phyloP scores from a whole-genome alignment of 2,797 vertebrate species.

The Coilia nasus region DNA sequence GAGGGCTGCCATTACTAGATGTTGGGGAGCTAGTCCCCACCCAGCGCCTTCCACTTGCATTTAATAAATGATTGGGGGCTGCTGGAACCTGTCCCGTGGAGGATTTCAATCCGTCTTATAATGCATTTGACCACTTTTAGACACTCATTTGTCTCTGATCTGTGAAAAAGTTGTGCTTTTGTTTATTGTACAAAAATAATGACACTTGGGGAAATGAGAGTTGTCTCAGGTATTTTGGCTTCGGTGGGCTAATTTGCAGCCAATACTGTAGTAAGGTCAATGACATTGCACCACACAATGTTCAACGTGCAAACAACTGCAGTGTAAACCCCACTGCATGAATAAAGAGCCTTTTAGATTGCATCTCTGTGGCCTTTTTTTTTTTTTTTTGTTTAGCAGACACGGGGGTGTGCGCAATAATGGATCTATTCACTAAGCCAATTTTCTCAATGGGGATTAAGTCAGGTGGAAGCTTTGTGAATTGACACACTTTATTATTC shows the following conservation, averaged over 20 bases:
- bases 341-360: constrained; percentile 46
- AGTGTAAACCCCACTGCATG: constrained; percentile 47
- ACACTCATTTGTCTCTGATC: constrained; percentile 2
- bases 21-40: constrained; percentile 50
- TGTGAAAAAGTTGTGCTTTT: not conserved
- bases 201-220: not conserved
- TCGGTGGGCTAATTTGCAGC: not conserved
- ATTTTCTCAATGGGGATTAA: constrained; percentile 64
- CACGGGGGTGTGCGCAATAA: constrained; percentile 27
- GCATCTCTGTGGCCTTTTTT: constrained; percentile 40
- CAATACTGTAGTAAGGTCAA: not conserved
- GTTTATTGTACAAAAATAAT: constrained; percentile 20
- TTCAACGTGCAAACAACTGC: not conserved
- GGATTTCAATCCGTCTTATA: constrained; percentile 10
- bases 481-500: constrained; percentile 48
- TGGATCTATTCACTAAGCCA: constrained; percentile 57
- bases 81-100: constrained; percentile 54
- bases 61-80: constrained; percentile 62
- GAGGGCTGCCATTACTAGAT: constrained; percentile 58
- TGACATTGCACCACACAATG: not conserved
- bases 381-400: constrained; percentile 33
- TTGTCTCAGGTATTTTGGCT: not conserved
- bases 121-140: constrained; percentile 27
- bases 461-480: constrained; percentile 57
- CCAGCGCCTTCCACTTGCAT: constrained; percentile 60